Conservation (phyloP, 2,888 invertebrate genomes). For the Pachymerium ferrugineum region DNA sequence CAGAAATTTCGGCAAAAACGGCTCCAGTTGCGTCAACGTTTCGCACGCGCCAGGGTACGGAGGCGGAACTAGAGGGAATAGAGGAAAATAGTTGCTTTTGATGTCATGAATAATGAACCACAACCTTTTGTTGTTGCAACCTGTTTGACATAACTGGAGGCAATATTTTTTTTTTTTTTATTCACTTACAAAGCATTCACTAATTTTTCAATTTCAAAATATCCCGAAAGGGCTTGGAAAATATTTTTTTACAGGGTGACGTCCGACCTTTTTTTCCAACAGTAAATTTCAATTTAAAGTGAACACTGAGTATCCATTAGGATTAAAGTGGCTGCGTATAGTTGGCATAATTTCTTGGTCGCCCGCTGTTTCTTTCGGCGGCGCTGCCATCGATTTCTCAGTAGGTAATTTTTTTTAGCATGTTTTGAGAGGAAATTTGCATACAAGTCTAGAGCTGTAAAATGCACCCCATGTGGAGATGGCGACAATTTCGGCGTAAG, state of each 20-base stretch:
- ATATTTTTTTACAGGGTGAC: no score
- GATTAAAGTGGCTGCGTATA: neutral
- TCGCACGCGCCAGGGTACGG: neutral
- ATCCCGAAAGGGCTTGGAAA: no score
- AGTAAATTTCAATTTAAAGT: neutral
- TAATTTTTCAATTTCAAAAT: no score
- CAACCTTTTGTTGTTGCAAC: neutral
- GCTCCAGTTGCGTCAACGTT: neutral
- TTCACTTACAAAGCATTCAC: no score
- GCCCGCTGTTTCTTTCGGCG: slow-evolving; percentile 2
- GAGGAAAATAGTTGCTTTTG: neutral
- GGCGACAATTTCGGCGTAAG: neutral
- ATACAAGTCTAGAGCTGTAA: neutral
- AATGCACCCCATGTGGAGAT: slow-evolving; percentile 9
- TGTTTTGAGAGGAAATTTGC: neutral
- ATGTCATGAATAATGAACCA: neutral
- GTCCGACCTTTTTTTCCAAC: neutral
- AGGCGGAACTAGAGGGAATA: neutral
- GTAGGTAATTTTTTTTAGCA: neutral
- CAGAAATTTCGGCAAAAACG: neutral
- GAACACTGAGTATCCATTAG: slow-evolving; percentile 9
- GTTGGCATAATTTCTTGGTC: neutral
- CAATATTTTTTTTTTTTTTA: neutral
- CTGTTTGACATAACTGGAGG: neutral
- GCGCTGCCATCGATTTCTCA: slow-evolving; percentile 8